phyloP scores from a whole-genome alignment of 1,140 invertebrate genomes.

The Bombus fervidus region DNA sequence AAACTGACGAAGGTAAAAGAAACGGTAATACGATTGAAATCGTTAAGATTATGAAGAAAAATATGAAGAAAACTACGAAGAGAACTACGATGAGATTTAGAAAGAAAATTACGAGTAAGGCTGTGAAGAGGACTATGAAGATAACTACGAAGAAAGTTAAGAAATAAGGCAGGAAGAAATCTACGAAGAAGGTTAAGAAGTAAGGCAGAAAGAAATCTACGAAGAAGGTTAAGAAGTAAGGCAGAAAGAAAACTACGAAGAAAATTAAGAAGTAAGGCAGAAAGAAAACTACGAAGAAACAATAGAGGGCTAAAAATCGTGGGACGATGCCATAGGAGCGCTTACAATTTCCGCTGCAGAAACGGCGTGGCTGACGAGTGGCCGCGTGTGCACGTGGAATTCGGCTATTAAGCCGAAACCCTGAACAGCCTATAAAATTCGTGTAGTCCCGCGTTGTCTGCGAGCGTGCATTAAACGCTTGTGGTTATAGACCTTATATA shows the following conservation, averaged over 20 bases:
- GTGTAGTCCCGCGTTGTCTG: conserved; percentile 80
- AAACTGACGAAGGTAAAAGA: too few species aligned
- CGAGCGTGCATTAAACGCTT: conserved; percentile 77
- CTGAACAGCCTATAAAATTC: conserved; percentile 82
- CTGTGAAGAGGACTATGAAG: too few species aligned
- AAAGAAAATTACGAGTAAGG: too few species aligned
- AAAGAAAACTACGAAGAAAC: background rate
- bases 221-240: background rate
- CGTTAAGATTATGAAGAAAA: too few species aligned
- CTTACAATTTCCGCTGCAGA: conserved; percentile 23
- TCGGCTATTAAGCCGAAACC: conserved; percentile 80
- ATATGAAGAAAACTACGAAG: too few species aligned
- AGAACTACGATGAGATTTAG: too few species aligned
- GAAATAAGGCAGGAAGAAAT: background rate
- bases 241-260: background rate
- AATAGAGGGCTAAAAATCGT: background rate
- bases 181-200: background rate
- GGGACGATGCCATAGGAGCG: too few species aligned
- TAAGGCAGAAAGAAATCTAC: background rate
- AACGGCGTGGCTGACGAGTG: background rate
- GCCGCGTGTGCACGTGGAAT: conserved; percentile 70
- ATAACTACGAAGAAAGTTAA: too few species aligned
- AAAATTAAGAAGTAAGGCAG: too few species aligned
- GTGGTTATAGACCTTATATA: conserved; percentile 74
- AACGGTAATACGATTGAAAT: too few species aligned